These are phyloP conservation scores for Polylopha cassiicola DNA, from an alignment of 2,888 invertebrate species.

Conservation along the genomic window DNA sequence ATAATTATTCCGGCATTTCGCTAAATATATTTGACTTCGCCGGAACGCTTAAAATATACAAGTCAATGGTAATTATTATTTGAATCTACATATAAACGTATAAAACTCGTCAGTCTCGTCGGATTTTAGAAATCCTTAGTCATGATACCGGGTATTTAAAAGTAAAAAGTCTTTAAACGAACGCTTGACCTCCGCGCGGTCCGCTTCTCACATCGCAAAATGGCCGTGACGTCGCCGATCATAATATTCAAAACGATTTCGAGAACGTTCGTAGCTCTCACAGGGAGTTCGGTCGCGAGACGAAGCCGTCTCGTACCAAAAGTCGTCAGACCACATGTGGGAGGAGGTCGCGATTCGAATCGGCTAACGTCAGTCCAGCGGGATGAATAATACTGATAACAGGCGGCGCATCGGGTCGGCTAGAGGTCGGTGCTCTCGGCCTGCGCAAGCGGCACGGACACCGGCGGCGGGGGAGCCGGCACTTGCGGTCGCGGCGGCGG, in stretches of 20 bases:
- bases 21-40: constrained; percentile 13
- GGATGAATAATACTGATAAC: constrained; percentile 18
- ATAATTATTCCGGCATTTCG: constrained; percentile 4
- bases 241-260: no score
- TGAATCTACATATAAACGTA: constrained; percentile 16
- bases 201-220: no score
- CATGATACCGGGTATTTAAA: constrained; percentile 15
- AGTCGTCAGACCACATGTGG: neutral
- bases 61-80: constrained; percentile 10
- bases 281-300: no score
- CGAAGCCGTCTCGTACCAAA: neutral
- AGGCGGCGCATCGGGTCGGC: constrained; percentile 29
- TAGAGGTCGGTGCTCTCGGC: constrained; percentile 59
- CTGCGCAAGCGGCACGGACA: constrained; percentile 28
- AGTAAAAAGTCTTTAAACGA: no score
- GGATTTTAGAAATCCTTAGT: constrained; percentile 17
- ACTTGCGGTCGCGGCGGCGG: constrained; percentile 56
- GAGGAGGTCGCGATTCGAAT: no score
- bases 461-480: constrained; percentile 29
- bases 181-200: no score
- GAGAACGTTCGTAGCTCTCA: no score
- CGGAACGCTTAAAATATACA: constrained; percentile 6
- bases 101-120: constrained; percentile 23
- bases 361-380: constrained; percentile 9
- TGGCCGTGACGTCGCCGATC: no score